Percentiles rank a stretch among this genome's conserved stretches.
phyloP scores from a whole-genome alignment of 2,113 vertebrate species.

The Myotis brandtii region DNA sequence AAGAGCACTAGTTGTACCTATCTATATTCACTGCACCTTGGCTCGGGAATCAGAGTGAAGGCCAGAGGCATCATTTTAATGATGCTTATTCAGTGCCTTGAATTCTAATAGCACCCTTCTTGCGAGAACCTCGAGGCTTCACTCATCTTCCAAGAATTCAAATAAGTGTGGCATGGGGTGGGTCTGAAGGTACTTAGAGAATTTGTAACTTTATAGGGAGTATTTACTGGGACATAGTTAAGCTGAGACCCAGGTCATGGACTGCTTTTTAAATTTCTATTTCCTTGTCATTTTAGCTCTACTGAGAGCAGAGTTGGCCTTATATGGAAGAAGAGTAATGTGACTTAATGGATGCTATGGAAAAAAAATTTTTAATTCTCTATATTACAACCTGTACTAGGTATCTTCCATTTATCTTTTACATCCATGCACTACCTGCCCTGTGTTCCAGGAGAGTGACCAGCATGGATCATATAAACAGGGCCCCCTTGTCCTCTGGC shows the following conservation, averaged over 20 bases:
- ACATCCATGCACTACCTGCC: not conserved
- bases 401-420: not conserved
- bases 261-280: not conserved
- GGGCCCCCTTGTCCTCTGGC: not conserved
- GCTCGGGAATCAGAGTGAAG: not conserved
- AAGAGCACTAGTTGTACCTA: not conserved
- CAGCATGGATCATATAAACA: not conserved
- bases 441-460: not conserved
- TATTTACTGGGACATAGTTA: not conserved
- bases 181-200: not conserved
- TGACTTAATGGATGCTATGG: not conserved
- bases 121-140: not conserved
- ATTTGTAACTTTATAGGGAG: not conserved
- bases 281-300: not conserved
- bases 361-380: not conserved
- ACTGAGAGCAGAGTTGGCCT: not conserved
- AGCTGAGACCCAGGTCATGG: not conserved
- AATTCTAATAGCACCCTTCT: not conserved
- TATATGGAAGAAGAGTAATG: not conserved
- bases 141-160: not conserved
- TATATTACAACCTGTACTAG: not conserved
- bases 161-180: not conserved
- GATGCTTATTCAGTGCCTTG: not conserved
- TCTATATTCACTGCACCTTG: not conserved
- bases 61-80: conserved; percentile 21